Evolutionary conservation across 1,140 invertebrate genomes (phyloP), one percentile per base, ranked within the genome.

Genomic region (Agrilus planipennis): DNA sequence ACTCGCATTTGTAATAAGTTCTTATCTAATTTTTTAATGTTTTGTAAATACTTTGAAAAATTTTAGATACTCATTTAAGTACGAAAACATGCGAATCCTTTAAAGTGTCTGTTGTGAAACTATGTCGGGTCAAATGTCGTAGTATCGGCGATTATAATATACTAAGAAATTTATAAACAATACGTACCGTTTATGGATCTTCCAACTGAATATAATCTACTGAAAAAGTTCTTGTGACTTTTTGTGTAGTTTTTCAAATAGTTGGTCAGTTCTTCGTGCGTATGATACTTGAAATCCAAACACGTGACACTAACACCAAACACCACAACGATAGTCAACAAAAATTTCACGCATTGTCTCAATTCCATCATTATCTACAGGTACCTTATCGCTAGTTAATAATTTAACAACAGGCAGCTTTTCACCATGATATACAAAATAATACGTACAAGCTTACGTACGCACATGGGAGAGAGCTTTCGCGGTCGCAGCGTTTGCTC

Each of bases 201-300:
- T 40, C 61, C 61, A 21, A 63, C 60, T 1, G 55, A 53, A 45
- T 61, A 55, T 3, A 58, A 32, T 9, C 31, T 32, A 11, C 34
- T 41, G 16, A 46, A 38, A 17, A 53, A 21, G 25, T 51, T 36
- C 14, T 40, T 30, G 52, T 58, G 36, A 12, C 41, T 18, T 10
- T 25, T 9, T 7, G 45, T 39, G 20, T 50, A 52, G 9, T 51
- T 43, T 18, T 43, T 44, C 17, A 60, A 37, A 48, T 49, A 51
- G 36, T 35, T 35, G 30, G 50, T 54, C 20, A 62, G 35, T 41
- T 56, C 46, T 36, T 56, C 45, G 47, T 60, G 42, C 25, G 49
- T 56, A 31, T 63, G 61, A 44, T 63, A 63, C 18, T 39, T 42
- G 37, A 55, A 60, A 19, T 57, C 49, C 3, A 57, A 9, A 27